Conservation (phyloP, 2,113 vertebrate species). For the Phylloscopus trochiloides region DNA sequence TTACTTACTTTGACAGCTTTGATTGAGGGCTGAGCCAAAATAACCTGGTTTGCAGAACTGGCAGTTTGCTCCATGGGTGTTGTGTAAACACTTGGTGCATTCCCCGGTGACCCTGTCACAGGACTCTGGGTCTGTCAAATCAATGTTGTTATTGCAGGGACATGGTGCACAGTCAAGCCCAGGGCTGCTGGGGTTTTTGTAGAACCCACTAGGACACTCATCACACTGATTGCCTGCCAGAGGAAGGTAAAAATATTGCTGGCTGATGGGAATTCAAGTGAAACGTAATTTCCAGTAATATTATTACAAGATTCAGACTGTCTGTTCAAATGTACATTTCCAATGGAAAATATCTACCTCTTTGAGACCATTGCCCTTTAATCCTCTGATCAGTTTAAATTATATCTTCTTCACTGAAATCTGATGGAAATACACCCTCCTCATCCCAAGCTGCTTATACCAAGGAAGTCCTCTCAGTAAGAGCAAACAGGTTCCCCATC, state of each 20-base stretch:
- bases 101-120: slow-evolving; percentile 79
- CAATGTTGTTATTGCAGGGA: slow-evolving; percentile 83
- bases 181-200: slow-evolving; percentile 64
- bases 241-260: not conserved
- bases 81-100: slow-evolving; percentile 81
- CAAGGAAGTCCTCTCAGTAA: not conserved
- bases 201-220: slow-evolving; percentile 80
- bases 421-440: not conserved
- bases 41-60: slow-evolving; percentile 83
- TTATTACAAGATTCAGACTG: not conserved
- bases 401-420: not conserved
- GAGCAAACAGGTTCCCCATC: not conserved
- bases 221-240: slow-evolving; percentile 79
- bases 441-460: not conserved
- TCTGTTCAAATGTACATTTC: not conserved
- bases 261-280: not conserved
- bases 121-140: slow-evolving; percentile 70
- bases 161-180: slow-evolving; percentile 71
- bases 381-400: not conserved
- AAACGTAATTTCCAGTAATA: not conserved
- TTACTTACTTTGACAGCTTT: slow-evolving; percentile 81
- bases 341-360: not conserved
- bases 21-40: slow-evolving; percentile 80
- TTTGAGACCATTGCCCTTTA: not conserved
- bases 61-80: slow-evolving; percentile 80